Conservation (phyloP, 2,888 invertebrate genomes). For the Emmelina monodactyla region DNA sequence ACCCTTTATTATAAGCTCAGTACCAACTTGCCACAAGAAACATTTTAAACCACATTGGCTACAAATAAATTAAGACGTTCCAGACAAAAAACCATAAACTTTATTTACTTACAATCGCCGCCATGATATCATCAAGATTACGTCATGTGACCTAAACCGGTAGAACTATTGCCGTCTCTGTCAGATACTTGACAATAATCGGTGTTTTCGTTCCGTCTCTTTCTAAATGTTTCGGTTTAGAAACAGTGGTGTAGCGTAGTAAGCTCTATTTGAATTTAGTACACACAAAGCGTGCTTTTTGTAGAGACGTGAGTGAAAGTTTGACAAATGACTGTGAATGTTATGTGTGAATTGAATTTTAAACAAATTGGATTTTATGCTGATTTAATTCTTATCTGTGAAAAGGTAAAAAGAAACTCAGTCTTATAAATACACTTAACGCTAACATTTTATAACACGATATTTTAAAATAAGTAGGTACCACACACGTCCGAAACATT, state of each 20-base stretch:
- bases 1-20: no score
- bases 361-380: neutral
- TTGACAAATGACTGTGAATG: no score
- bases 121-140: conserved; percentile 54
- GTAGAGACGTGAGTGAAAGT: no score
- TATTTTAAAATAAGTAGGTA: no score
- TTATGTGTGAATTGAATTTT: conserved; percentile 2
- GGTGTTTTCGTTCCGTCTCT: conserved; percentile 32
- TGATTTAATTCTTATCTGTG: neutral
- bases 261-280: neutral
- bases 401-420: neutral
- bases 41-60: no score
- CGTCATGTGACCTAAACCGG: conserved; percentile 37
- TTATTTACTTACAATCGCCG: conserved; percentile 26
- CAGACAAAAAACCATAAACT: conserved; percentile 10
- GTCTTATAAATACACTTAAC: no score
- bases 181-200: conserved; percentile 18
- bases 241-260: conserved; percentile 5
- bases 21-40: no score
- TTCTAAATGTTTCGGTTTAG: conserved; percentile 20
- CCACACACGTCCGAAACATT: no score
- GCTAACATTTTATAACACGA: no score
- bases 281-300: no score
- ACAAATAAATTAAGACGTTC: no score
- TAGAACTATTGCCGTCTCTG: conserved; percentile 21